Evolutionary conservation across 2,888 invertebrate species (phyloP).

Genomic region (Athalia cordata): DNA sequence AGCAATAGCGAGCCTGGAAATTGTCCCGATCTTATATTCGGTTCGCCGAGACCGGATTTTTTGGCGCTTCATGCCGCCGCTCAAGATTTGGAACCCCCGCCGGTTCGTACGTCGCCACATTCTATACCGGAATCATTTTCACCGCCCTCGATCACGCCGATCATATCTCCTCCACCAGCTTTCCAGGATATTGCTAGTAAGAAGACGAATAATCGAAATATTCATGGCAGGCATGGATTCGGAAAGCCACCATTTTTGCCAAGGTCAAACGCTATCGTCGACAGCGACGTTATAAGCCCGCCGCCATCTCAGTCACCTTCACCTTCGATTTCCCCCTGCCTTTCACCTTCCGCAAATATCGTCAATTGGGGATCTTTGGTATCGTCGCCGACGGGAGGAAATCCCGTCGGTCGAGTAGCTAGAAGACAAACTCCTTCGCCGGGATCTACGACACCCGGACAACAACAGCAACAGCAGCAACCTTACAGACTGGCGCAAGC

Average conservation of each 20-base stretch:
- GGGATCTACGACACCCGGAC: slow-evolving; percentile 50
- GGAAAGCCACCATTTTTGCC: slow-evolving; percentile 75
- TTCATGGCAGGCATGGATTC: slow-evolving; percentile 66
- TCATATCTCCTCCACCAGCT: slow-evolving; percentile 82
- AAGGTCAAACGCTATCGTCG: slow-evolving; percentile 76
- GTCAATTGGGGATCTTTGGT: slow-evolving; percentile 59
- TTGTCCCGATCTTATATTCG: slow-evolving; percentile 61
- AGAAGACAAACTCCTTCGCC: slow-evolving; percentile 39
- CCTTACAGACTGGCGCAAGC: slow-evolving; percentile 74
- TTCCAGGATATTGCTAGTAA: slow-evolving; percentile 77
- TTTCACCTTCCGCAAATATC: slow-evolving; percentile 59
- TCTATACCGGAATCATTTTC: slow-evolving; percentile 74
- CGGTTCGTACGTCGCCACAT: slow-evolving; percentile 70
- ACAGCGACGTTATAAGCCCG: slow-evolving; percentile 76
- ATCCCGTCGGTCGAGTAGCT: slow-evolving; percentile 30
- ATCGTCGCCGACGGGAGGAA: slow-evolving; percentile 50
- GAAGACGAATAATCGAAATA: slow-evolving; percentile 57
- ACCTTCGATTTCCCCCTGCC: slow-evolving; percentile 61
- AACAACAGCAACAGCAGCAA: slow-evolving; percentile 56
- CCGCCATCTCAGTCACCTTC: slow-evolving; percentile 70
- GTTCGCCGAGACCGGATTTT: slow-evolving; percentile 65
- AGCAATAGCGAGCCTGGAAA: slow-evolving; percentile 69
- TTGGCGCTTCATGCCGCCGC: slow-evolving; percentile 67
- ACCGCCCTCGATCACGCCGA: slow-evolving; percentile 81
- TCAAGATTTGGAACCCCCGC: slow-evolving; percentile 67